Percentiles rank a stretch among this genome's conserved stretches.
These are phyloP conservation scores for Lipotes vexillifer DNA, from an alignment of 2,113 vertebrate genomes.

Conservation along the genomic window DNA sequence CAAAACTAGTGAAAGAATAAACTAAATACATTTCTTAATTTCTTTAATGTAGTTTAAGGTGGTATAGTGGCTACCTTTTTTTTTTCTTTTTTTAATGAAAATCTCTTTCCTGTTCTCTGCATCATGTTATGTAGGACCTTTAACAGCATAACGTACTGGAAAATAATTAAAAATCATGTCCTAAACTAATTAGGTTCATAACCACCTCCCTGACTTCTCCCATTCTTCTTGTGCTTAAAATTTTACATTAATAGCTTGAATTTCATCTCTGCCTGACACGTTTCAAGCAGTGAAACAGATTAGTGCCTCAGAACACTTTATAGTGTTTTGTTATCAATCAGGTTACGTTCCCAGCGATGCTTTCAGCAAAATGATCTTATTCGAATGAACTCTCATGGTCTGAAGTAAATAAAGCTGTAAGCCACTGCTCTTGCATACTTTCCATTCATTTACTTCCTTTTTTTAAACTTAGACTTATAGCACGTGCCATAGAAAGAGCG, in stretches of 20 bases:
- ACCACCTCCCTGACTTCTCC: conserved; percentile 43
- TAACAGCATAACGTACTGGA: conserved; percentile 42
- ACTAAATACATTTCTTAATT: conserved; percentile 47
- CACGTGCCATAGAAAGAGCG: conserved; percentile 71
- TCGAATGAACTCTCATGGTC: conserved; percentile 74
- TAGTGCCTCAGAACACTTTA: conserved; percentile 61
- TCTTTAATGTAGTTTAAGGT: conserved; percentile 38
- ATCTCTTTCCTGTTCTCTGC: neutral
- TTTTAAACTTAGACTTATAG: conserved; percentile 72
- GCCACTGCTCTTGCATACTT: conserved; percentile 61
- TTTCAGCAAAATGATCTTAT: conserved; percentile 74
- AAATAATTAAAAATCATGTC: conserved; percentile 46
- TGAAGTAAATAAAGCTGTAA: conserved; percentile 80
- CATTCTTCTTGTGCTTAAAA: conserved; percentile 58
- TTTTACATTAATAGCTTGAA: conserved; percentile 51
- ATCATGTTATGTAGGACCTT: neutral
- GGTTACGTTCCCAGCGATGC: conserved; percentile 69
- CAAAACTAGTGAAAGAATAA: conserved; percentile 32
- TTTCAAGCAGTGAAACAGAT: conserved; percentile 64
- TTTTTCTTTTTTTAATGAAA: conserved; percentile 2
- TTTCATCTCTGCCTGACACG: conserved; percentile 59
- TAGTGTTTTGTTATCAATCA: conserved; percentile 71
- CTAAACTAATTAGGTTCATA: conserved; percentile 63
- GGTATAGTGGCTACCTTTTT: neutral
- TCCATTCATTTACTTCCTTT: conserved; percentile 78